Evolutionary conservation across 1,140 invertebrate genomes (phyloP), one percentile per base, ranked within the genome.

Genomic region (Vanessa atalanta): DNA sequence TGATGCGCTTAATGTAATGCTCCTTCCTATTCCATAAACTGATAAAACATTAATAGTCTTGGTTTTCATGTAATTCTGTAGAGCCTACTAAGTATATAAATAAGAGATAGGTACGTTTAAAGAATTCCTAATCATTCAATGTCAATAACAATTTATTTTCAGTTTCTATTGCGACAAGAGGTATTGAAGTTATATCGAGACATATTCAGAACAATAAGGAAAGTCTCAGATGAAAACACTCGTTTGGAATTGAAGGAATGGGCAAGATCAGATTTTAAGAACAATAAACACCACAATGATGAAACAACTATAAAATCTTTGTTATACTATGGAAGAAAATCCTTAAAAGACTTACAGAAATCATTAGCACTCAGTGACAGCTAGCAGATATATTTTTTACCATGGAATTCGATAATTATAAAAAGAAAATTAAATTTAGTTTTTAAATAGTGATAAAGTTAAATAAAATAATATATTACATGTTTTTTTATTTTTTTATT

Each of bases 131-230:
- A 43, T 74, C 64, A 65, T n/a, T 55, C 5, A n/a, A 48, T 0
- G 15, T 68, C 16, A 70, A 31, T 69, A 70, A 20, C 20, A 20
- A 20, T 23, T 65, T 47, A 74, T 61, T 72, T 91, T n/a, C 82
- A 97, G 96, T 97, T 97, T 91, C 94, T 97, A 83, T 87, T 96
- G 26, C 94, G 95, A 57, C 94, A 95, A 91, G 95, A 97, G 90
- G 96, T 97, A 4, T 84, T 96, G n/a, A 95, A 95, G 82, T 85
- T 97, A 1, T 97, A 97, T 81, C 92, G 95, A 73, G 94, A 95
- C 51, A 95, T 97, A 70, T 94, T 97, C 72, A 94, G 94, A 66
- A 94, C 95, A 20, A 94, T 96, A 69, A 93, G 93, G 76, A 86
- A 95, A 85, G 94, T 97, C 11, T 94, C 95, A 3, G 95, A 96